Conservation (phyloP, 2,888 invertebrate genomes). For the Meteorus cinctellus region DNA sequence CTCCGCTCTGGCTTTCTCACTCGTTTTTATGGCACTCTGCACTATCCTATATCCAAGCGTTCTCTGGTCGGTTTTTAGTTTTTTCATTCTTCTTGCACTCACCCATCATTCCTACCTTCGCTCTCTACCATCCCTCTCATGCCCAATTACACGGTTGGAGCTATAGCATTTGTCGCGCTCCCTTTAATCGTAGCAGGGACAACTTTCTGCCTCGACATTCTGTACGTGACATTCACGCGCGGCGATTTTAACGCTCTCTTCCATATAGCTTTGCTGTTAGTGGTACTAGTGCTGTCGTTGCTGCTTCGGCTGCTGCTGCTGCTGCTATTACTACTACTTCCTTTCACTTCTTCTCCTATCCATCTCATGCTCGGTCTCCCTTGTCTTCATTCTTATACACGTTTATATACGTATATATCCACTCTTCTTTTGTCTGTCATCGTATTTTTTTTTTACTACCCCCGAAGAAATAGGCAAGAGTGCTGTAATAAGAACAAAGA, state of each 20-base stretch:
- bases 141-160: conserved; percentile 38
- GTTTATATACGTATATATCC: not conserved
- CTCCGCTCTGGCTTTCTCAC: not conserved
- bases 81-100: not conserved
- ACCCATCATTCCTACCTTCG: conserved; percentile 3
- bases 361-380: not conserved
- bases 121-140: not conserved
- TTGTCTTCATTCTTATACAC: not conserved
- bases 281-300: conserved; percentile 2
- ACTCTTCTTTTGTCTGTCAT: not conserved
- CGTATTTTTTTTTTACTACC: not conserved
- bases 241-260: conserved; percentile 28
- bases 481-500: conserved; percentile 13
- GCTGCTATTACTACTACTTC: not conserved
- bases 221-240: conserved; percentile 32
- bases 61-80: not conserved
- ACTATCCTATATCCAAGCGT: not conserved
- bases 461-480: conserved; percentile 3
- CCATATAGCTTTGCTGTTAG: conserved; percentile 10
- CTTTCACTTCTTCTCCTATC: not conserved
- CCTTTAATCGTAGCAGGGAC: conserved; percentile 29
- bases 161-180: conserved; percentile 33
- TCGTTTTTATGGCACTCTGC: not conserved
- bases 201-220: conserved; percentile 6
- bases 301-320: not conserved